A percentile compares a stretch with the other conserved stretches of the same genome.
Conservation (phyloP, 92 coral and sea anemone species). For the Umimayanthus kanabou region DNA sequence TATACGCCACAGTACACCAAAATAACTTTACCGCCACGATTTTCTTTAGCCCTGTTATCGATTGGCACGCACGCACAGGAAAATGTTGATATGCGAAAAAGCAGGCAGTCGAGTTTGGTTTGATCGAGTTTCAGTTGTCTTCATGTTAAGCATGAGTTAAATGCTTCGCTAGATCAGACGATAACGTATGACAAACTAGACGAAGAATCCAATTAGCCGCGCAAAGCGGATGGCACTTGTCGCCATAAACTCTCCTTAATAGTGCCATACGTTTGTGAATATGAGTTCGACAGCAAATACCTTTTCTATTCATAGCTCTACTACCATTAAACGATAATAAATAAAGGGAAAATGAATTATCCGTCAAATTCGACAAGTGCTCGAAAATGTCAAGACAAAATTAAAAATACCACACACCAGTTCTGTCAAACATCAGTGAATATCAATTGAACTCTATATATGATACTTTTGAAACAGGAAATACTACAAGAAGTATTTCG, state of each 20-base stretch:
- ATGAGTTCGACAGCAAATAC: neutral
- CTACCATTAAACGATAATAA: neutral
- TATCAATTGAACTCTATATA: too few relatives aligned
- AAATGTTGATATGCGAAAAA: conserved; percentile 24
- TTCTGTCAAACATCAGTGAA: neutral
- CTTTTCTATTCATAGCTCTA: neutral
- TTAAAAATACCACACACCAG: neutral
- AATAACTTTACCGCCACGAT: neutral
- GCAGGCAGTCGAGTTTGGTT: neutral
- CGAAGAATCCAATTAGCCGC: conserved; percentile 31
- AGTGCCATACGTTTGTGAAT: neutral
- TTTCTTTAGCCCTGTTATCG: neutral
- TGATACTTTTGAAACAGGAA: too few relatives aligned
- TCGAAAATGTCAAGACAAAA: conserved; percentile 2
- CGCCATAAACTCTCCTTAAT: neutral
- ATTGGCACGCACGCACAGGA: neutral
- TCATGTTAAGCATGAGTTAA: conserved; percentile 44
- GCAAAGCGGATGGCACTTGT: conserved; percentile 19
- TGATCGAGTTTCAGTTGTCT: conserved; percentile 27
- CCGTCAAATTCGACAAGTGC: conserved; percentile 6
- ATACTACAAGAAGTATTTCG: too few relatives aligned
- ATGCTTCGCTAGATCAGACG: conserved; percentile 36
- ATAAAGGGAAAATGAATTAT: neutral
- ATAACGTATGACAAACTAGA: conserved; percentile 33
- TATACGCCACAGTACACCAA: neutral